phyloP scores from a whole-genome alignment of 2,888 invertebrate species.

The Agriopis leucophaearia region DNA sequence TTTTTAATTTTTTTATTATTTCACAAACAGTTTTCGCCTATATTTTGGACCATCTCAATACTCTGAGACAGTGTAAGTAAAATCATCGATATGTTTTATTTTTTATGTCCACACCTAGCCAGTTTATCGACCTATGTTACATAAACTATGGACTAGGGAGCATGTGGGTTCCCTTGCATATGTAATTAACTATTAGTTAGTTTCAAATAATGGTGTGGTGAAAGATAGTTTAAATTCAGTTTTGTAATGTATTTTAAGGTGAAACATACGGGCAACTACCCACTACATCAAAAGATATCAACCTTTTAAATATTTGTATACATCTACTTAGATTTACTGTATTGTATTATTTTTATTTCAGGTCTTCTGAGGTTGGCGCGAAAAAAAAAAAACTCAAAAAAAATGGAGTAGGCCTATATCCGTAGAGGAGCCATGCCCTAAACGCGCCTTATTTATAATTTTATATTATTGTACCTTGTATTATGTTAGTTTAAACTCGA shows the following conservation, averaged over 20 bases:
- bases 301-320: too few species aligned
- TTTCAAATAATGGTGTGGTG: slow-evolving; percentile 14
- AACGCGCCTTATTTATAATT: too few species aligned
- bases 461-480: too few species aligned
- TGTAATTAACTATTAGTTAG: slow-evolving; percentile 19
- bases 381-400: too few species aligned
- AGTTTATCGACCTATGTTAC: slow-evolving; percentile 14
- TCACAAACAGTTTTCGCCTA: slow-evolving; percentile 7
- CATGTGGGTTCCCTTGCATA: slow-evolving; percentile 23
- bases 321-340: too few species aligned
- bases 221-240: slow-evolving; percentile 7
- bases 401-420: too few species aligned
- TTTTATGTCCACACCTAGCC: slow-evolving; percentile 40
- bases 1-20: neutral
- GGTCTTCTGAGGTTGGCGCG: too few species aligned
- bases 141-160: slow-evolving; percentile 24
- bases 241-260: slow-evolving; percentile 5
- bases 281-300: neutral
- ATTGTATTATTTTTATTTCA: too few species aligned
- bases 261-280: neutral
- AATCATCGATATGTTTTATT: slow-evolving; percentile 44
- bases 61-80: slow-evolving; percentile 36
- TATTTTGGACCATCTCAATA: slow-evolving; percentile 37
- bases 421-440: too few species aligned
- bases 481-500: too few species aligned